Base-by-base conservation (phyloP, 2,113 vertebrate genomes). In the Cephalopholis sonnerati region DNA sequence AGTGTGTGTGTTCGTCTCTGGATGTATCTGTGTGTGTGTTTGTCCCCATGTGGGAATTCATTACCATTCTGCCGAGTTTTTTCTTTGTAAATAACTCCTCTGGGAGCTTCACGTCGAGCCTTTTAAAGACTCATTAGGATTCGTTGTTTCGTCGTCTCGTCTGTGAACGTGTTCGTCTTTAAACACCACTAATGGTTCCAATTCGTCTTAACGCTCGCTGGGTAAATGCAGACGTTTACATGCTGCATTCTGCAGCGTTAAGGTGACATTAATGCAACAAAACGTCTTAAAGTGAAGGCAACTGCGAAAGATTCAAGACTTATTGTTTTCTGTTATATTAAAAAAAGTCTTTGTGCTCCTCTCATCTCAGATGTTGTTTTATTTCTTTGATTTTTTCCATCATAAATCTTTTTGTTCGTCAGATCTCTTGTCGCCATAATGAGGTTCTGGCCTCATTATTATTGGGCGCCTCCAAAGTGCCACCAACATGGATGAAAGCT, bases 91-190 rank as follows among this genome's bases (percentile, higher is more conserved):
- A 57, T 58, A 55, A 24, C n/a, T 85, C 78, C 79, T 72, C 3
- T 55, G 75, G 82, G 85, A 79, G 78, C 62, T 32, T 69, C 74
- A 32, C 5, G 54, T 77, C 4, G 63, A 83, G 77, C 53, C 69
- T 85, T 88, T 81, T 74, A 76, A 79, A 79, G 58, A 36, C 59
- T 84, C 80, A 55, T 81, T 79, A 78, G 68, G 69, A 79, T 75
- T 53, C 7, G 64, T 71, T 58, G 81, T 72, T 84, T 22, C 24
- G 54, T 58, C 16, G 41, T 74, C 68, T 58, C 72, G 68, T 79
- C 20, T 67, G 57, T 57, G 71, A 48, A 71, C 68, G 16, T 46
- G 48, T 78, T 51, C 22, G 1, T 67, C 77, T 73, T 69, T 81
- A 63, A 81, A 76, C 46, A 16, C 11, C 54, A 3, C 71, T 72